Evolutionary conservation across 2,113 vertebrate species (phyloP).

Genomic region (Garra rufa): DNA sequence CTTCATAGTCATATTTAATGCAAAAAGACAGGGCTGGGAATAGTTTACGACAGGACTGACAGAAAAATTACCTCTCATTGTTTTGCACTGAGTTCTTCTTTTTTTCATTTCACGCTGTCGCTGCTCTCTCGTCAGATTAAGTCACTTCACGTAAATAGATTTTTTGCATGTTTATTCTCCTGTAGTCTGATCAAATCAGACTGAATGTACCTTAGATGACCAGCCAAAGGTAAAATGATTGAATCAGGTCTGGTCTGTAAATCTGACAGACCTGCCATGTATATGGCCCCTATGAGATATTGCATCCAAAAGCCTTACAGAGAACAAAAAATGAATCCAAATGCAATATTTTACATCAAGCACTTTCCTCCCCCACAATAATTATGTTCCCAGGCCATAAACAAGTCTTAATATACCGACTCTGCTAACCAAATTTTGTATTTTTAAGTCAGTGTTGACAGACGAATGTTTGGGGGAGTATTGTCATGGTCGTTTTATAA

Average conservation of each 20-base stretch:
- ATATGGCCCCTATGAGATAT: background rate
- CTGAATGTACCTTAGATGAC: background rate
- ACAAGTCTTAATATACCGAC: slow-evolving; percentile 3
- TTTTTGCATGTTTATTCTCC: background rate
- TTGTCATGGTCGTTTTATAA: background rate
- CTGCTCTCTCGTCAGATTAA: background rate
- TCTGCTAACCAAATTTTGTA: slow-evolving; percentile 7
- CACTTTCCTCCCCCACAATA: slow-evolving; percentile 35
- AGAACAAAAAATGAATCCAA: slow-evolving; percentile 17
- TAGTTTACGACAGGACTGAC: slow-evolving; percentile 18
- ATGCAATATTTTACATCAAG: slow-evolving; percentile 21
- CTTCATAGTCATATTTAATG: slow-evolving; percentile 17
- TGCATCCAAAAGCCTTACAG: slow-evolving; percentile 1
- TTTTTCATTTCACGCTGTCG: slow-evolving; percentile 26
- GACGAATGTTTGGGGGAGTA: slow-evolving; percentile 49
- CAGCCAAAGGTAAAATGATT: background rate
- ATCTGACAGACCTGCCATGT: background rate
- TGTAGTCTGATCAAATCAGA: background rate
- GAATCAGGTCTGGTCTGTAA: background rate
- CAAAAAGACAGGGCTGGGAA: slow-evolving; percentile 11
- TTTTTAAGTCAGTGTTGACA: slow-evolving; percentile 43
- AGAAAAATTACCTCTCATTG: slow-evolving; percentile 15
- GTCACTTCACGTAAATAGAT: background rate
- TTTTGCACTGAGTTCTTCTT: background rate
- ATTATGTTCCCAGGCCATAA: slow-evolving; percentile 45